A percentile compares a stretch with the other conserved stretches of the same genome.
phyloP scores from a whole-genome alignment of 2,888 invertebrate species.

The Pomacea canaliculata region DNA sequence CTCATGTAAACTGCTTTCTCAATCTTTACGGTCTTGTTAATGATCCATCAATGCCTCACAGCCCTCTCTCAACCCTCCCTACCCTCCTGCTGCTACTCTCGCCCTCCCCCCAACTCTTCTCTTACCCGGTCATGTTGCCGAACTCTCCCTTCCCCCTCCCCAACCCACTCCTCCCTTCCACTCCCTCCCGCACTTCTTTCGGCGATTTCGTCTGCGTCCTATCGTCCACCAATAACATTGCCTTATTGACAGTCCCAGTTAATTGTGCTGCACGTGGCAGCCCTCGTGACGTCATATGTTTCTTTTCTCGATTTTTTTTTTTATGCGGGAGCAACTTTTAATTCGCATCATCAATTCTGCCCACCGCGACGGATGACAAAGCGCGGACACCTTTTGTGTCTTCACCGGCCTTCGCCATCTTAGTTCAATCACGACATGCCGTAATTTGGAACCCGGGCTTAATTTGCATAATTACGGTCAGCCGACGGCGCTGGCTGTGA shows the following conservation, averaged over 20 bases:
- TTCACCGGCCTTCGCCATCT: slow-evolving; percentile 20
- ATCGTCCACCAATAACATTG: not conserved
- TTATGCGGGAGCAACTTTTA: slow-evolving; percentile 1
- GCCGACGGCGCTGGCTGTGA: slow-evolving; percentile 9
- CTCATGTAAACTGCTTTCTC: too few relatives aligned
- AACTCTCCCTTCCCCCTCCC: too few relatives aligned
- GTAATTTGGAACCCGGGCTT: slow-evolving; percentile 21
- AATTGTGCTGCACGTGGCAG: not conserved
- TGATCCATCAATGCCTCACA: too few relatives aligned
- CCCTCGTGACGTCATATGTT: slow-evolving; percentile 11
- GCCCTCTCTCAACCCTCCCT: too few relatives aligned
- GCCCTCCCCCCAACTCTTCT: too few relatives aligned
- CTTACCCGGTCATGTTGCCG: too few relatives aligned
- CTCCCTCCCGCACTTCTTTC: not conserved
- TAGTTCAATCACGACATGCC: slow-evolving; percentile 20
- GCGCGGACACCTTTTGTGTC: slow-evolving; percentile 24
- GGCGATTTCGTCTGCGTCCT: not conserved
- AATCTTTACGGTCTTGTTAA: too few relatives aligned
- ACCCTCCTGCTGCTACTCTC: too few relatives aligned
- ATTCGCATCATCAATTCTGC: slow-evolving; percentile 13
- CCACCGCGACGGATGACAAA: slow-evolving; percentile 13
- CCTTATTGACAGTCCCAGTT: not conserved
- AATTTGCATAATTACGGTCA: slow-evolving; percentile 37
- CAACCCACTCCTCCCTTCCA: not conserved
- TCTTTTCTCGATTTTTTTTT: slow-evolving; percentile 4